These are phyloP conservation scores for Lypha dubia DNA, from an alignment of 2,888 invertebrate genomes.

Conservation along the genomic window DNA sequence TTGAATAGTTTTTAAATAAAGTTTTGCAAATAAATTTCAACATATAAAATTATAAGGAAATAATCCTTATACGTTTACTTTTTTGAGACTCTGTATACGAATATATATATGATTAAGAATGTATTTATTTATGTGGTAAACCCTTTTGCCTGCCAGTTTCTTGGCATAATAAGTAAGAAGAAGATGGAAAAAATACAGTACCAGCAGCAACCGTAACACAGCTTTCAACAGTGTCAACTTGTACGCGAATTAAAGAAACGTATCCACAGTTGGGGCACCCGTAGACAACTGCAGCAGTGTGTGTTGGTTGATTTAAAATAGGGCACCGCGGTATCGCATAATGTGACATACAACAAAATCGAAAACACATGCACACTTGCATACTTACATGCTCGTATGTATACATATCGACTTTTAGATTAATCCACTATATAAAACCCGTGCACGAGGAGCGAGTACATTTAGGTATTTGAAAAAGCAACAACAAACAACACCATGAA, in stretches of 20 bases:
- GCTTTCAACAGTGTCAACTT: slow-evolving; percentile 41
- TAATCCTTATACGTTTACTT: slow-evolving; percentile 13
- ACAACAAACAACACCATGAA: slow-evolving; percentile 10
- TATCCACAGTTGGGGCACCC: slow-evolving; percentile 53
- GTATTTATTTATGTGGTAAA: slow-evolving; percentile 70
- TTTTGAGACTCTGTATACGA: slow-evolving; percentile 37
- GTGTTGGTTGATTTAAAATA: slow-evolving; percentile 70
- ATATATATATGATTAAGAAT: slow-evolving; percentile 67
- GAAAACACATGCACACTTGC: slow-evolving; percentile 33
- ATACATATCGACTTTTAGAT: slow-evolving; percentile 26
- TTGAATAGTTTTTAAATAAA: too few relatives aligned
- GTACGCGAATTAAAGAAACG: slow-evolving; percentile 25
- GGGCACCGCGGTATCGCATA: slow-evolving; percentile 71
- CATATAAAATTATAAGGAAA: too few relatives aligned
- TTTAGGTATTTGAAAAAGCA: slow-evolving; percentile 39
- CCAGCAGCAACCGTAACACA: slow-evolving; percentile 67
- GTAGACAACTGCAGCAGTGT: slow-evolving; percentile 27
- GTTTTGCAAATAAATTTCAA: too few relatives aligned
- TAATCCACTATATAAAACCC: slow-evolving; percentile 28
- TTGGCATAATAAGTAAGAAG: slow-evolving; percentile 59
- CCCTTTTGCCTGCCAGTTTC: slow-evolving; percentile 65
- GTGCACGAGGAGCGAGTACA: slow-evolving; percentile 26
- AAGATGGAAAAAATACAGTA: slow-evolving; percentile 45
- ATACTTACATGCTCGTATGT: slow-evolving; percentile 27
- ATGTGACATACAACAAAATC: slow-evolving; percentile 66